Evolutionary conservation across 1,140 invertebrate species (phyloP), one percentile per base, ranked within the genome.

Genomic region (Drosophila bocki): DNA sequence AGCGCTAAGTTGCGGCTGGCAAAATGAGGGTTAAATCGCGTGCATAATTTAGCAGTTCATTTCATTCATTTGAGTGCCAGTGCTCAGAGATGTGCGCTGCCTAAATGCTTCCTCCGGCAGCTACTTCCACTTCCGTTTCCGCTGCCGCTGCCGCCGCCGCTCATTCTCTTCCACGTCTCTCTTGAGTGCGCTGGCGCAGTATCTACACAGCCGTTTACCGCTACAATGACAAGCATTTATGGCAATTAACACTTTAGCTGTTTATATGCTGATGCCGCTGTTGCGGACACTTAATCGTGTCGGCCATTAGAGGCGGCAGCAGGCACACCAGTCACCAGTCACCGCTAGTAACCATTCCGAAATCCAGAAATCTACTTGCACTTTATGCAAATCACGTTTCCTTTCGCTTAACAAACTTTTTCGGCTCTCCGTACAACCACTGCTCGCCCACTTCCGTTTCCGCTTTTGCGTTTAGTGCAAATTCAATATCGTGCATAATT

Each of bases 231-330:
- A 92, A 88, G 85, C 91, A 92, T 93, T 93, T 93, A 92, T 92
- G 91, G 91, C 92, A 93, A 93, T 93, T 93, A 93, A 93, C 92
- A 93, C 92, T 93, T 92, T 91, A 92, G 87, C 91, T 92, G 84
- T 92, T 92, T 92, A 92, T 92, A 91, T 77, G 74, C 85, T 76
- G 70, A 77, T 83, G 64, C 75, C 59, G 65, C 68, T 60, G 69
- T 64, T 80, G 86, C 54, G 82, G 75, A 65, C 79, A 83, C 86
- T 86, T 90, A 85, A 90, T 84, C 86, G 85, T 90, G 84, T 88
- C 81, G 79, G 67, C 85, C 85, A 87, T 87, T 87, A 87, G 84
- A 76, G 81, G n/a, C 17, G 35, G 37, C 42, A 62, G 29, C 63
- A 17, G 51, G 51, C 51, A 37, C 2, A 37, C 2, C 48, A 32